phyloP scores from a whole-genome alignment of 2,797 vertebrate genomes.

The Gadopsis bispinosus region DNA sequence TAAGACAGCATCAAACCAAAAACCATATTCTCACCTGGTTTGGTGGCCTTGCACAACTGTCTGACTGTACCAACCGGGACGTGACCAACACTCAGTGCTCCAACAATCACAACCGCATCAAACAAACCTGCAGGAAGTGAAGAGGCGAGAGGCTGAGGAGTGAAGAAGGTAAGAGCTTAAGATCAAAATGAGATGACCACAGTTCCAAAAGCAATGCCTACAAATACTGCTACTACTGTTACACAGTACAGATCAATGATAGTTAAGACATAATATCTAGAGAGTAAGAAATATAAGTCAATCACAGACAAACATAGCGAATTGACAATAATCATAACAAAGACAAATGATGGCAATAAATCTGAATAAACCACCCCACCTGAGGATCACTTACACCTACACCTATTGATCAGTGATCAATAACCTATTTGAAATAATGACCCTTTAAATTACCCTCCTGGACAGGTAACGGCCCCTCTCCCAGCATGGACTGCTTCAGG shows the following conservation, averaged over 20 bases:
- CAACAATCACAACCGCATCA: slow-evolving; percentile 88
- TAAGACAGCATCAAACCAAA: not conserved
- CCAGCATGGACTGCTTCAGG: slow-evolving; percentile 85
- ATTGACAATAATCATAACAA: not conserved
- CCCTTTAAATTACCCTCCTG: slow-evolving; percentile 81
- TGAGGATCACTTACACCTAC: not conserved
- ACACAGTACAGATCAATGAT: not conserved
- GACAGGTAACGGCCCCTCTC: slow-evolving; percentile 83
- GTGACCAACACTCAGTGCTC: slow-evolving; percentile 87
- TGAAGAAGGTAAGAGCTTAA: not conserved
- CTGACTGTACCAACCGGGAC: slow-evolving; percentile 81
- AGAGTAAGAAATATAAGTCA: not conserved
- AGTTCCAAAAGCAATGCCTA: not conserved
- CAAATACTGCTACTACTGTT: not conserved
- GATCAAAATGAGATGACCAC: not conserved
- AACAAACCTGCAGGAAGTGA: slow-evolving; percentile 77
- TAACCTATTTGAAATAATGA: slow-evolving; percentile 1
- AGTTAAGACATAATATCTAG: not conserved
- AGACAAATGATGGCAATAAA: not conserved
- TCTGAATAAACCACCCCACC: not conserved
- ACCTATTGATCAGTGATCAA: not conserved
- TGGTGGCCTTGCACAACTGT: slow-evolving; percentile 87
- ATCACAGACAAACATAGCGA: not conserved
- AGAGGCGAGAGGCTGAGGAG: not conserved
- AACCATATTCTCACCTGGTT: slow-evolving; percentile 83